These are phyloP conservation scores for Amniataba percoides DNA, from an alignment of 2,797 vertebrate species.

Conservation along the genomic window DNA sequence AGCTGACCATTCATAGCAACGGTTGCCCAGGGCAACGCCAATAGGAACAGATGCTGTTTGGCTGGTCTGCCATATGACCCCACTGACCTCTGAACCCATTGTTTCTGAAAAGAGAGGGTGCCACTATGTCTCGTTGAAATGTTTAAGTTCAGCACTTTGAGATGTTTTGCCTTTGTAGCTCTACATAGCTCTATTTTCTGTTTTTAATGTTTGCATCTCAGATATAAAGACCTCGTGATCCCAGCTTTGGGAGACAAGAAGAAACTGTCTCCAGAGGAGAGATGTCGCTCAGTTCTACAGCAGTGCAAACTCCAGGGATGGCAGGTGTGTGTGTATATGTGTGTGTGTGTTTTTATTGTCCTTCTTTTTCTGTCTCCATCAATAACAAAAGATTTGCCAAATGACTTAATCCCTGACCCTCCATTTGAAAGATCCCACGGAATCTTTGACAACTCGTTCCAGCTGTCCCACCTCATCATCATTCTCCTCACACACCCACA, in stretches of 20 bases:
- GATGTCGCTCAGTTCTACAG: slow-evolving; percentile 90
- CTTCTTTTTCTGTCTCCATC: slow-evolving; percentile 62
- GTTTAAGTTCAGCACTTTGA: slow-evolving; percentile 29
- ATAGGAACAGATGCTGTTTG: slow-evolving; percentile 82
- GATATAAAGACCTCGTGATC: slow-evolving; percentile 90
- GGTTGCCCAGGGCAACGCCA: slow-evolving; percentile 79
- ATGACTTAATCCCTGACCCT: slow-evolving; percentile 76
- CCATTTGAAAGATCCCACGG: slow-evolving; percentile 74
- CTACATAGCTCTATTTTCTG: slow-evolving; percentile 31
- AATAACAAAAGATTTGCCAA: slow-evolving; percentile 78
- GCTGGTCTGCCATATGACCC: slow-evolving; percentile 72
- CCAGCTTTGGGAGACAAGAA: slow-evolving; percentile 83
- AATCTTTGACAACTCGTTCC: slow-evolving; percentile 76
- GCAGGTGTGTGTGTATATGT: slow-evolving; percentile 80
- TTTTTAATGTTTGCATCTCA: slow-evolving; percentile 69
- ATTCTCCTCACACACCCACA: slow-evolving; percentile 69
- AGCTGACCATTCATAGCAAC: slow-evolving; percentile 73
- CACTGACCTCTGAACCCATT: slow-evolving; percentile 77
- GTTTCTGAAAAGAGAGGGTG: slow-evolving; percentile 55
- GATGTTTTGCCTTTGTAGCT: slow-evolving; percentile 29
- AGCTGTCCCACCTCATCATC: slow-evolving; percentile 82
- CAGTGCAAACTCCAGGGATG: slow-evolving; percentile 93
- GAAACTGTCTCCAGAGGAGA: slow-evolving; percentile 87
- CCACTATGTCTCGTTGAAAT: slow-evolving; percentile 11
- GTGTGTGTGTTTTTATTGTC: slow-evolving; percentile 34